Evolutionary conservation across 2,888 invertebrate genomes (phyloP), one percentile per base, ranked within the genome.

Genomic region (Venusia cambrica): DNA sequence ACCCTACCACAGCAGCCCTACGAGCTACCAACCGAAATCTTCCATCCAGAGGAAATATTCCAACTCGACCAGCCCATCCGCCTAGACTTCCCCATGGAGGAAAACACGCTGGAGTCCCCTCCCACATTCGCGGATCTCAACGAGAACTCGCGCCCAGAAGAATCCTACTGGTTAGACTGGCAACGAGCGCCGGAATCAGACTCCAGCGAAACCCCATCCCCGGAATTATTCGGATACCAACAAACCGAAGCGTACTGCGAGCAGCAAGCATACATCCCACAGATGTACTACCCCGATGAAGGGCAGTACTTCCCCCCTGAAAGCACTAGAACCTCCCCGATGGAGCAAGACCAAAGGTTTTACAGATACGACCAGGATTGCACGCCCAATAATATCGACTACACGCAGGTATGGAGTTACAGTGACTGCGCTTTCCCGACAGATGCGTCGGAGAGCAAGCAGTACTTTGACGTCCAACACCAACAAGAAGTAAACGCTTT

Each of bases 41-140:
- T 93, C 64, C 93, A 93, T 60, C 93, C 93, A 0, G 93, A 93
- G 61, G 93, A 93, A 69, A 93, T 93, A 45, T 93, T 93, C 72
- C 93, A 93, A 64, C 72, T 93, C 38, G 93, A 93, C 57, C 93
- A 93, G 60, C 93, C 93, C 0, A 87, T 93, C 17, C 80, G 92
- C 51, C 76, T 91, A 0, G 92, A 92, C 55, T 92, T 90, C 47
- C 75, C 87, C 0, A 73, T 87, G 42, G 89, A 89, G 48, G 79
- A 79, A 27, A 80, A 71, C 37, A 68, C 88, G 0, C 64, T 90
- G 5, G 84, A 90, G 55, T 92, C 93, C 0, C 92, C 93, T 0
- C 90, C 92, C 0, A 92, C 92, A 0, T 83, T 94, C 33, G 87
- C 93, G 2, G 93, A 94, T 51, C 78, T 94, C 2, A 93, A 91